Percentiles rank a stretch among this genome's conserved stretches.
phyloP scores from a whole-genome alignment of 1,140 invertebrate genomes.

The Scaptomyza montana region DNA sequence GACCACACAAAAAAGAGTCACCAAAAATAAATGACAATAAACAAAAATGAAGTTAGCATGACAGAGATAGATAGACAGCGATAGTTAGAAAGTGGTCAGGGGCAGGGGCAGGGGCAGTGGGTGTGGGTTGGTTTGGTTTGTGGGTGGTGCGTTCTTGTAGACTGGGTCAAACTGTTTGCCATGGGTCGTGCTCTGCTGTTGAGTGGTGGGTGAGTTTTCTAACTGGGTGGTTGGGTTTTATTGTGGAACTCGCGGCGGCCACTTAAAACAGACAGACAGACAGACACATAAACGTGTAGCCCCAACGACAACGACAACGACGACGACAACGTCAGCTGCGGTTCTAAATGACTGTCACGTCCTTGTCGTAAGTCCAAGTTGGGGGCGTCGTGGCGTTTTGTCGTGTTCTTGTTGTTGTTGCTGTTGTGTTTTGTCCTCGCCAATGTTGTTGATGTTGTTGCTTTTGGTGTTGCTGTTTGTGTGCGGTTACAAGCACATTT shows the following conservation, averaged over 20 bases:
- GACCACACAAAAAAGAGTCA: conserved; percentile 64
- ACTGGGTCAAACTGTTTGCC: conserved; percentile 23
- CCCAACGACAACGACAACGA: conserved; percentile 12
- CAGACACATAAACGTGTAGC: conserved; percentile 30
- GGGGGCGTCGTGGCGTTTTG: conserved; percentile 45
- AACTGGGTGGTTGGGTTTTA: conserved; percentile 6
- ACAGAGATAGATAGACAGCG: conserved; percentile 76
- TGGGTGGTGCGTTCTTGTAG: conserved; percentile 5
- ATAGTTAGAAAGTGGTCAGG: conserved; percentile 57
- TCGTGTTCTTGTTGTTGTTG: conserved; percentile 26
- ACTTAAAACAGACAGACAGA: conserved; percentile 60
- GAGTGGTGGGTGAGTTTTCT: conserved; percentile 6
- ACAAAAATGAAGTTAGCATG: conserved; percentile 80
- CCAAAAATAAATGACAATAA: conserved; percentile 76
- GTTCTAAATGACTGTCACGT: conserved; percentile 81
- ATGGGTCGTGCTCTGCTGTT: conserved; percentile 12
- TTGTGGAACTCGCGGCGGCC: conserved; percentile 52
- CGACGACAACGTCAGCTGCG: conserved; percentile 50
- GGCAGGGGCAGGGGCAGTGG: not conserved
- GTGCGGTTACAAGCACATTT: conserved; percentile 82
- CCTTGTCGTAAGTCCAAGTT: conserved; percentile 77
- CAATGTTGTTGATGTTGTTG: conserved; percentile 16
- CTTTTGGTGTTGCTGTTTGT: conserved; percentile 45
- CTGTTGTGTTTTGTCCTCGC: conserved; percentile 30
- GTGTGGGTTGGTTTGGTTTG: not conserved